A percentile compares a stretch with the other conserved stretches of the same genome.
phyloP scores from a whole-genome alignment of 1,140 invertebrate species.

The Ooceraea biroi region DNA sequence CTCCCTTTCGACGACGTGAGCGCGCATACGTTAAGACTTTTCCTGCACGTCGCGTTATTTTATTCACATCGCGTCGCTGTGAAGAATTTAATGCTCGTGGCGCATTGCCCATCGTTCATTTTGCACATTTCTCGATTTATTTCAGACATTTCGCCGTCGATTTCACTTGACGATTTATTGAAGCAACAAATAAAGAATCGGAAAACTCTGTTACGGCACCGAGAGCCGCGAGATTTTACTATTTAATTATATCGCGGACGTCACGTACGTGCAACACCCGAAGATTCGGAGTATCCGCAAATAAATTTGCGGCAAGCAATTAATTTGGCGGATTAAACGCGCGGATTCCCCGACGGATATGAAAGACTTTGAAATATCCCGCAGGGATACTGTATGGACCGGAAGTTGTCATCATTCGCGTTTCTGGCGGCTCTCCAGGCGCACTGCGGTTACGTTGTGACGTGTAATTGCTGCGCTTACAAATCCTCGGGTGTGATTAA shows the following conservation, averaged over 20 bases:
- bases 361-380: slow-evolving; percentile 48
- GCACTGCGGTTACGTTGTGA: slow-evolving; percentile 66
- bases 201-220: neutral
- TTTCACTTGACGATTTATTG: neutral
- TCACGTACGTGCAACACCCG: neutral
- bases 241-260: neutral
- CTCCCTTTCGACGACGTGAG: slow-evolving; percentile 55
- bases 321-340: slow-evolving; percentile 27
- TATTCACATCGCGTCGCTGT: slow-evolving; percentile 54
- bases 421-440: slow-evolving; percentile 70
- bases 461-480: slow-evolving; percentile 53
- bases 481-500: slow-evolving; percentile 49
- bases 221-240: neutral
- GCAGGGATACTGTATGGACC: slow-evolving; percentile 52
- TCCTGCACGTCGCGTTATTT: neutral
- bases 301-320: slow-evolving; percentile 1
- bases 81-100: slow-evolving; percentile 33
- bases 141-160: neutral
- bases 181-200: neutral
- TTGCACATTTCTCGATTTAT: slow-evolving; percentile 21
- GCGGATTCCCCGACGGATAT: neutral
- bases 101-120: neutral
- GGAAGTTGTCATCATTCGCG: slow-evolving; percentile 56
- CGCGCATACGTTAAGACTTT: slow-evolving; percentile 57
- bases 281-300: neutral